Percentiles rank a stretch among this genome's conserved stretches.
phyloP scores from a whole-genome alignment of 2,888 invertebrate species.

The Blastobasis lacticolella region DNA sequence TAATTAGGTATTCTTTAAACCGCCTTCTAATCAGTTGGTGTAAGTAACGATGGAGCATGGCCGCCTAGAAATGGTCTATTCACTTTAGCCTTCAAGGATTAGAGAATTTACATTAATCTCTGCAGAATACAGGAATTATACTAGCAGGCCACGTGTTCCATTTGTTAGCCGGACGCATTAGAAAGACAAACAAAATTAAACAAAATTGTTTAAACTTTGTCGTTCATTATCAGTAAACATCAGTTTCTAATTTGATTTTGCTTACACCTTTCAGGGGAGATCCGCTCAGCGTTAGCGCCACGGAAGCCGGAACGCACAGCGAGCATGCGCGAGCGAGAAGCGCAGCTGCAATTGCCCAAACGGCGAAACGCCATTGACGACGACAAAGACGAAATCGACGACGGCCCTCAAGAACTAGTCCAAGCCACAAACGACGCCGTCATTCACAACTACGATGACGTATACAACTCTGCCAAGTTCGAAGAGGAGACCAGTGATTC shows the following conservation, averaged over 20 bases:
- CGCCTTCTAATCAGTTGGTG: too few species aligned
- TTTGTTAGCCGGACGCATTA: too few species aligned
- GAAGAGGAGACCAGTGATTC: constrained; percentile 62
- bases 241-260: not conserved
- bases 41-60: too few species aligned
- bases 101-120: too few species aligned
- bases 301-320: constrained; percentile 90
- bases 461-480: constrained; percentile 62
- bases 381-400: constrained; percentile 69
- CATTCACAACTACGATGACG: constrained; percentile 66
- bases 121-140: too few species aligned
- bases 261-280: constrained; percentile 77
- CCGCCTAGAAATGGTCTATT: too few species aligned
- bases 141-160: too few species aligned
- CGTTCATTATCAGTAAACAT: too few species aligned
- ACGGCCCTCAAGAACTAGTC: constrained; percentile 56
- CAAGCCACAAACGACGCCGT: constrained; percentile 64
- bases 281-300: constrained; percentile 85
- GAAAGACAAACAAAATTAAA: too few species aligned
- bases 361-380: constrained; percentile 64
- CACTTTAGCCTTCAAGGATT: too few species aligned
- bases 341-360: constrained; percentile 76
- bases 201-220: too few species aligned
- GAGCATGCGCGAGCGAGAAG: constrained; percentile 87
- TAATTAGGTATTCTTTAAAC: too few species aligned